Evolutionary conservation across 2,113 vertebrate genomes (phyloP), one percentile per base, ranked within the genome.

Genomic region (Sturnus vulgaris): DNA sequence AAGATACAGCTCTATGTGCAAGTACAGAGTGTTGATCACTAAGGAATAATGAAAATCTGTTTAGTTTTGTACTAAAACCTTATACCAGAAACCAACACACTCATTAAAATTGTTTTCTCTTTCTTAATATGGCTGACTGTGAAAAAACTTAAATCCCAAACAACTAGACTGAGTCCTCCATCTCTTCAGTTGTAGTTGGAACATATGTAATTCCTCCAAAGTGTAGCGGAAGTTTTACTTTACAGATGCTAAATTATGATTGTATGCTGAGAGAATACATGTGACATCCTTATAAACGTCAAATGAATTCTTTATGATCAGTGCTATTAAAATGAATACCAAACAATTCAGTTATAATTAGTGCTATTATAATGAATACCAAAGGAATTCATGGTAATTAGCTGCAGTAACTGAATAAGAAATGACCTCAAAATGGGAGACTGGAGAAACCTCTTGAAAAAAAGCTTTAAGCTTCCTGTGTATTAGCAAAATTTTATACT

Each of bases 261-360:
- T 80, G 19, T 70, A 56, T 92, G 24, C 23, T 94, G 56, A 92
- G 20, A 89, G 86, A 95, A 83, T 75, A 80, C 60, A 35, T 87
- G 52, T 90, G 63, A 95, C 5, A 1, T 65, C 37, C 61, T 88
- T 92, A 73, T 76, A 92, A 95, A 94, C 11, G 4, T 96, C 80
- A 90, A 89, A 88, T 87, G 19, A 94, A 93, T 95, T 95, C 46
- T 79, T 96, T 94, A 86, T 92, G 50, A 95, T 95, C 57, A 70
- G 35, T 39, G 11, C 30, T 89, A 47, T 94, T 94, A 73, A 68
- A 94, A 97, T 19, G 85, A 96, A 96, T 88, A 95, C 53, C 33
- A 96, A 97, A 92, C 78, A 95, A 96, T 94, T 93, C 76, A 59
- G 59, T 95, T 94, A 92, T 93, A 97, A 96, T 95, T 95, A 90